phyloP scores from a whole-genome alignment of 92 coral and sea anemone genomes.

The Bergia puertoricense region DNA sequence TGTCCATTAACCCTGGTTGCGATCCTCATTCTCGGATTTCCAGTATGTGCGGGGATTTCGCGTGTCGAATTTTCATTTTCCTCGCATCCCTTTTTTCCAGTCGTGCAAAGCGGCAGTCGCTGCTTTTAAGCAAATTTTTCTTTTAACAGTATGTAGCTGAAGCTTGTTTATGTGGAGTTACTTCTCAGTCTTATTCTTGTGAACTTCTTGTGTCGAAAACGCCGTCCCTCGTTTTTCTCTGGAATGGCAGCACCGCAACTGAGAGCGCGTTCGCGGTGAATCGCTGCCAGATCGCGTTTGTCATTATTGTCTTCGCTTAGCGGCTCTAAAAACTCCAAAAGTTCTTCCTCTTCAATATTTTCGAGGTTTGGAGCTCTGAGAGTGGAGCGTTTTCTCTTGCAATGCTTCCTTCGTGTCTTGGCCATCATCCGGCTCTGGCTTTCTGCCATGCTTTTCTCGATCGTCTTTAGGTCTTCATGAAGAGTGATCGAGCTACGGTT shows the following conservation, averaged over 20 bases:
- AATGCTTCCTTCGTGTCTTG: conserved; percentile 7
- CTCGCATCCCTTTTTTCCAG: not conserved
- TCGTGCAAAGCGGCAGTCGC: not conserved
- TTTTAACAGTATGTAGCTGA: too few relatives aligned
- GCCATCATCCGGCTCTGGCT: conserved; percentile 5
- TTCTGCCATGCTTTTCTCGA: conserved; percentile 34
- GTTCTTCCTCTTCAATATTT: conserved; percentile 32
- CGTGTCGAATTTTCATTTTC: not conserved
- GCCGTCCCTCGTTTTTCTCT: conserved; percentile 25
- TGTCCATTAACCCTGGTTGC: not conserved
- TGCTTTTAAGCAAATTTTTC: not conserved
- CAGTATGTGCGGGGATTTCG: not conserved
- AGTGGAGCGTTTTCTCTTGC: conserved; percentile 29
- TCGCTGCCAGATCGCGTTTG: conserved; percentile 32
- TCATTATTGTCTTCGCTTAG: not conserved
- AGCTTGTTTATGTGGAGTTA: conserved; percentile 4
- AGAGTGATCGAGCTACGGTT: conserved; percentile 1
- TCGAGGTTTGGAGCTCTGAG: conserved; percentile 35
- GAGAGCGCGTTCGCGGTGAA: conserved; percentile 40
- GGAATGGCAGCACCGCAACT: conserved; percentile 13
- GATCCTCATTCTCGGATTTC: not conserved
- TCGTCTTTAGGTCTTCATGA: conserved; percentile 35
- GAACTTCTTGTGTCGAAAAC: conserved; percentile 37
- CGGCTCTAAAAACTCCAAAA: conserved; percentile 7
- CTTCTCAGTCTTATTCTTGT: conserved; percentile 18